phyloP scores from a whole-genome alignment of 2,888 invertebrate genomes.

The Eucera pruinosa region DNA sequence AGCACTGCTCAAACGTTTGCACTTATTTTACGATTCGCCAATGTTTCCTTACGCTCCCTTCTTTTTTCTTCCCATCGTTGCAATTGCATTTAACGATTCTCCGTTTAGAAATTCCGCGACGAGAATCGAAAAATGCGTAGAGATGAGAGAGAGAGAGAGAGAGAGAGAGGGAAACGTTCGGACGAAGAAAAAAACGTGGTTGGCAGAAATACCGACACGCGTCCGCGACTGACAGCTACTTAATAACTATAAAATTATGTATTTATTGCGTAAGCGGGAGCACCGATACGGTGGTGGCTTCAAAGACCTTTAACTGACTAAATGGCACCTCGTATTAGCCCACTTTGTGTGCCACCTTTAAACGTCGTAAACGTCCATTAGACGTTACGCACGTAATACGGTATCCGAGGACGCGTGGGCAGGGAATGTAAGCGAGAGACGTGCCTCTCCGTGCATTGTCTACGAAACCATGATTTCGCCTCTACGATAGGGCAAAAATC shows the following conservation, averaged over 20 bases:
- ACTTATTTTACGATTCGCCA: too few species aligned
- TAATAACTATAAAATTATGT: constrained; percentile 60
- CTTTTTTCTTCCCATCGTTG: too few species aligned
- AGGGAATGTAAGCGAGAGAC: constrained; percentile 61
- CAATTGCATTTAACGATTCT: too few species aligned
- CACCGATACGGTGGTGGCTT: constrained; percentile 55
- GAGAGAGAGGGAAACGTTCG: too few species aligned
- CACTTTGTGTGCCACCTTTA: constrained; percentile 67
- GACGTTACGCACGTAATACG: constrained; percentile 62
- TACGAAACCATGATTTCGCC: constrained; percentile 29
- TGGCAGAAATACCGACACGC: constrained; percentile 22
- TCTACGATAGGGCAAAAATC: neutral
- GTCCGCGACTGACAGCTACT: constrained; percentile 43
- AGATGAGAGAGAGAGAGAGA: too few species aligned
- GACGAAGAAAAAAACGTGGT: too few species aligned
- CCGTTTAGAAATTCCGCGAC: too few species aligned
- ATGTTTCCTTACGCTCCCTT: too few species aligned
- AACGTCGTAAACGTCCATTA: constrained; percentile 63
- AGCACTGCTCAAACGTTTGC: too few species aligned
- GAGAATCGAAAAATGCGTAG: too few species aligned
- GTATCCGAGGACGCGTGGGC: constrained; percentile 67
- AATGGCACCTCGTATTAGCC: constrained; percentile 67
- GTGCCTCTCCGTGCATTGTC: constrained; percentile 57
- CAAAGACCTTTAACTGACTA: constrained; percentile 68
- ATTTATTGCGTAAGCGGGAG: constrained; percentile 57